phyloP scores from a whole-genome alignment of 2,113 vertebrate species.

The Solenodon paradoxus region DNA sequence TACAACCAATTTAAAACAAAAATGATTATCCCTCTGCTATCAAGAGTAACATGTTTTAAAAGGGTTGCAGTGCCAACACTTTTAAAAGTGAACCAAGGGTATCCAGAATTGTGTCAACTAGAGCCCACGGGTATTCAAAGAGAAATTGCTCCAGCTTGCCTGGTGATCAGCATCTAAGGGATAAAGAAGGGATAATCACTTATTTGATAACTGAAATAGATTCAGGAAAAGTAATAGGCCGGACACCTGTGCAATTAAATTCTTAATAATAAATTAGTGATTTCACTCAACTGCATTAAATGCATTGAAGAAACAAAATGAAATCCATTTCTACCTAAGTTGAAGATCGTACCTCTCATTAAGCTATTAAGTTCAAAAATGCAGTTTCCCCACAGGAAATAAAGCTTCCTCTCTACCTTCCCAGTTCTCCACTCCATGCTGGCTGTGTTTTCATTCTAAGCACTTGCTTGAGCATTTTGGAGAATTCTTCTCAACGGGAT shows the following conservation, averaged over 20 bases:
- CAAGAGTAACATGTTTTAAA: constrained; percentile 49
- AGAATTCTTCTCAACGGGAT: constrained; percentile 65
- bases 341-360: constrained; percentile 10
- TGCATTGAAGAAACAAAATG: constrained; percentile 32
- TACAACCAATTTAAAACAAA: constrained; percentile 48
- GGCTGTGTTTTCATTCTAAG: constrained; percentile 53
- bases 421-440: constrained; percentile 40
- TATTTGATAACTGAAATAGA: constrained; percentile 5
- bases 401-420: constrained; percentile 27
- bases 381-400: constrained; percentile 41
- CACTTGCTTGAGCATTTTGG: constrained; percentile 44
- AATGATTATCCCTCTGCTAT: constrained; percentile 51
- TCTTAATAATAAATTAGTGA: constrained; percentile 46
- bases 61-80: neutral
- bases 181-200: constrained; percentile 40
- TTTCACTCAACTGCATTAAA: neutral
- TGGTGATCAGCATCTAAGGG: neutral
- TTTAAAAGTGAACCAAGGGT: constrained; percentile 16
- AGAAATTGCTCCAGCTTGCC: constrained; percentile 19
- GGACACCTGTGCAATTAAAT: constrained; percentile 44
- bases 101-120: neutral
- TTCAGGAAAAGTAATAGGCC: neutral
- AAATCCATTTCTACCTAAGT: constrained; percentile 45
- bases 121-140: constrained; percentile 14
- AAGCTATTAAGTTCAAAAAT: constrained; percentile 59